Conservation (phyloP, 2,113 vertebrate species). For the Lagopus muta region DNA sequence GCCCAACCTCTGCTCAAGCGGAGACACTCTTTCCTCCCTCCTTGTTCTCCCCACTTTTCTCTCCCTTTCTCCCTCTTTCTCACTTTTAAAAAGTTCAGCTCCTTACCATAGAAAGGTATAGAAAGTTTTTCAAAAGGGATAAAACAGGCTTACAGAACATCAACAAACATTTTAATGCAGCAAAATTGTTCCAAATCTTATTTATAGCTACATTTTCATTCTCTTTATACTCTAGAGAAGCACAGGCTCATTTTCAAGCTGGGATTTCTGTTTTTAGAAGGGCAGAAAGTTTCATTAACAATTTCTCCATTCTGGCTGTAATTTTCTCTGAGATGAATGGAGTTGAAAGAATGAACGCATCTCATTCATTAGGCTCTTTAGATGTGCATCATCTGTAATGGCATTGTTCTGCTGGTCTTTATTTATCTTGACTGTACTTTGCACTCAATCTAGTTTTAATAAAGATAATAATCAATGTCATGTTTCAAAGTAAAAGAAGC, state of each 20-base stretch:
- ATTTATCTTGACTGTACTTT: background rate
- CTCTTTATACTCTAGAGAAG: background rate
- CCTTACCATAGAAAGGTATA: background rate
- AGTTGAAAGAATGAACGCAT: background rate
- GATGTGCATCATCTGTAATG: accelerated
- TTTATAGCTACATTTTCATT: background rate
- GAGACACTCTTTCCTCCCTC: background rate
- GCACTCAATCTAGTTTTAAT: background rate
- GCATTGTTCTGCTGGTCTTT: background rate
- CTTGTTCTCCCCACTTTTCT: too few species aligned
- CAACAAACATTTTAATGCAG: background rate
- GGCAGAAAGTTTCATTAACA: background rate
- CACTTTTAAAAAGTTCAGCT: background rate
- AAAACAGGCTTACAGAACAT: background rate
- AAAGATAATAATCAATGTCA: background rate
- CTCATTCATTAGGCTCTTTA: background rate
- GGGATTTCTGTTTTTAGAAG: background rate
- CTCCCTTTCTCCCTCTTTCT: background rate
- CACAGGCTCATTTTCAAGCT: background rate
- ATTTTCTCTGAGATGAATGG: background rate
- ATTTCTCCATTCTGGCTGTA: background rate
- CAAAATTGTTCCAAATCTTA: background rate
- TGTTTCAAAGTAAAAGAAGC: background rate
- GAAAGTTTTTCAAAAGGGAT: background rate
- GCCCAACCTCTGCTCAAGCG: background rate